Evolutionary conservation across 1,140 invertebrate genomes (phyloP), one percentile per base, ranked within the genome.

Genomic region (Drosophila nannoptera): DNA sequence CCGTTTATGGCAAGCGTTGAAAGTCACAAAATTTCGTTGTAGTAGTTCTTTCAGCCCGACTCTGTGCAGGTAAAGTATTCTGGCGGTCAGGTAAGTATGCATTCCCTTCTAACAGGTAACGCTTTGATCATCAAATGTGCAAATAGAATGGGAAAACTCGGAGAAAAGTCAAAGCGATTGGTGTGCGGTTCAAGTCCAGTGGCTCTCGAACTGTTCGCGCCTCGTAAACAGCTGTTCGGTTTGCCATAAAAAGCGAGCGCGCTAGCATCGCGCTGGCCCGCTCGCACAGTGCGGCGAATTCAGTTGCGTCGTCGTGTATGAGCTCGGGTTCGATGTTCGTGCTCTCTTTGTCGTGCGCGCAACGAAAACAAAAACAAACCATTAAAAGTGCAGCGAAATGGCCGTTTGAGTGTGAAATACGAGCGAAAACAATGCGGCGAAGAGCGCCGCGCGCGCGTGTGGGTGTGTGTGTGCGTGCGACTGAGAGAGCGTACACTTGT

Each of bases 1-100:
- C 77, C 76, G 45, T 83, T 84, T 83, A 76, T 73, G 72, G 43
- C 67, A 69, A 73, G 78, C 80, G 76, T 84, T 86, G 80, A 86
- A 84, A 84, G 80, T 84, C 80, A 84, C 80, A 80, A 69, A 76
- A 56, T 73, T 65, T 46, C 40, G 52, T 40, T 42, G 33, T 77
- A 66, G 40, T 60, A 54, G 60, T 22, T 22, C 22, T 22, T 22
- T 22, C 16, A 16, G 46, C 35, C 40, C 45, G 36, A 58, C 29
- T 50, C 16, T 40, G 33, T 22, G 22, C 14, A 69, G 68, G 72
- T 74, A 74, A 73, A 2, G 56, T 70, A 71, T 66, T 54, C 7
- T 7, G 16, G 22, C 36, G n/a, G 14, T 53, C 78, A 82, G 78
- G 78, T 82, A 82, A 83, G 59, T 78, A 78, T 83, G 7, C 29